Conservation (phyloP, 1,140 invertebrate genomes). For the Trichonephila clavipes region DNA sequence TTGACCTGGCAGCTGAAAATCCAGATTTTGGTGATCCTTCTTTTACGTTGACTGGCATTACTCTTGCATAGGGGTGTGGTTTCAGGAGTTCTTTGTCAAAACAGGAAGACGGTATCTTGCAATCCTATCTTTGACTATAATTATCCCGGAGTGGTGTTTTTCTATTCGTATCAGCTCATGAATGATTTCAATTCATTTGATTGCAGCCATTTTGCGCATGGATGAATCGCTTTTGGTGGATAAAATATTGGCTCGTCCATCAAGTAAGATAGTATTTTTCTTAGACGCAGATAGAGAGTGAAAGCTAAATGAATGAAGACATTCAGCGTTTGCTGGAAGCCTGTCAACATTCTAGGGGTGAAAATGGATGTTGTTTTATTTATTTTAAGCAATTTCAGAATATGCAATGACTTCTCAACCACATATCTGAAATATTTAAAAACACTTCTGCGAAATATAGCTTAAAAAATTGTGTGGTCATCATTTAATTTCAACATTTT, state of each 20-base stretch:
- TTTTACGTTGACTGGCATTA: constrained; percentile 71
- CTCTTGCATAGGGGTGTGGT: constrained; percentile 63
- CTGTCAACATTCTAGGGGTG: background rate
- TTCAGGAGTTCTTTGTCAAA: constrained; percentile 71
- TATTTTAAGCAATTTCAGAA: background rate
- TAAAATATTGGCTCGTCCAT: constrained; percentile 31
- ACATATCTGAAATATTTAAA: background rate
- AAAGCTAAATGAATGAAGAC: constrained; percentile 9
- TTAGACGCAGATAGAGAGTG: background rate
- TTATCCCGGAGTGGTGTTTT: constrained; percentile 66
- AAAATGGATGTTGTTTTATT: background rate
- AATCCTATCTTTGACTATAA: constrained; percentile 71
- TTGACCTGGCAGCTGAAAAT: constrained; percentile 64
- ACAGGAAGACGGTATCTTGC: constrained; percentile 73
- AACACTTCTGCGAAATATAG: background rate
- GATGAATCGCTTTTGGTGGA: constrained; percentile 36
- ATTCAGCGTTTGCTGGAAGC: background rate
- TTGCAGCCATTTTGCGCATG: constrained; percentile 56
- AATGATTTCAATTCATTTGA: constrained; percentile 72
- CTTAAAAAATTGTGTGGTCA: background rate
- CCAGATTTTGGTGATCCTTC: constrained; percentile 64
- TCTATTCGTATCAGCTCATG: constrained; percentile 55
- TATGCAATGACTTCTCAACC: background rate
- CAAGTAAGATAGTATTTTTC: constrained; percentile 35
- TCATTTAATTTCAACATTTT: too few relatives aligned